Evolutionary conservation across 2,888 invertebrate species (phyloP).

Genomic region (Mythimna impura): DNA sequence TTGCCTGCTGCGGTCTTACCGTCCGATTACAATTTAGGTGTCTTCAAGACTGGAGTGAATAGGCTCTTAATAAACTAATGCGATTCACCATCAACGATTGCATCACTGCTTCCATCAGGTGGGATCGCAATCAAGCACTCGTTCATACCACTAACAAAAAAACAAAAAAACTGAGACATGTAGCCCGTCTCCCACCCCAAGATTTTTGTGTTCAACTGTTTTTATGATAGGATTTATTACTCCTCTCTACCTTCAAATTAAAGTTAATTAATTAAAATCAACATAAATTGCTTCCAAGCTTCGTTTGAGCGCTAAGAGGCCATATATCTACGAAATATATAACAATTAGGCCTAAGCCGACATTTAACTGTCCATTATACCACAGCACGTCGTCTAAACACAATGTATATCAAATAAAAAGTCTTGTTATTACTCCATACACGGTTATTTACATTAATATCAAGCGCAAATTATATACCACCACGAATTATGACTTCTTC

Average conservation of each 20-base stretch:
- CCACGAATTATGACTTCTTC: constrained; percentile 51
- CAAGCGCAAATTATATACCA: constrained; percentile 66
- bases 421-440: constrained; percentile 59
- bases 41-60: no score
- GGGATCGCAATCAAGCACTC: no score
- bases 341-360: background rate
- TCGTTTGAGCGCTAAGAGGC: constrained; percentile 16
- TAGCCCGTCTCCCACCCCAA: no score
- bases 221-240: background rate
- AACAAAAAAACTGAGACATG: no score
- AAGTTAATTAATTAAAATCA: constrained; percentile 3
- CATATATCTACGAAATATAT: constrained; percentile 14
- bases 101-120: no score
- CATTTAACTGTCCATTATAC: constrained; percentile 14
- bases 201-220: no score
- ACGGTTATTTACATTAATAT: constrained; percentile 65
- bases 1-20: no score
- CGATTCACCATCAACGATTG: no score
- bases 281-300: constrained; percentile 8
- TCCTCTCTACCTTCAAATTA: background rate
- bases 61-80: no score
- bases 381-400: constrained; percentile 21
- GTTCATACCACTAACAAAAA: no score
- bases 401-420: constrained; percentile 58
- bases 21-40: no score